These are phyloP conservation scores for Diacarnus erythraeanus DNA, from an alignment of 37 sponge, comb jelly and placozoan genomes.

Conservation along the genomic window DNA sequence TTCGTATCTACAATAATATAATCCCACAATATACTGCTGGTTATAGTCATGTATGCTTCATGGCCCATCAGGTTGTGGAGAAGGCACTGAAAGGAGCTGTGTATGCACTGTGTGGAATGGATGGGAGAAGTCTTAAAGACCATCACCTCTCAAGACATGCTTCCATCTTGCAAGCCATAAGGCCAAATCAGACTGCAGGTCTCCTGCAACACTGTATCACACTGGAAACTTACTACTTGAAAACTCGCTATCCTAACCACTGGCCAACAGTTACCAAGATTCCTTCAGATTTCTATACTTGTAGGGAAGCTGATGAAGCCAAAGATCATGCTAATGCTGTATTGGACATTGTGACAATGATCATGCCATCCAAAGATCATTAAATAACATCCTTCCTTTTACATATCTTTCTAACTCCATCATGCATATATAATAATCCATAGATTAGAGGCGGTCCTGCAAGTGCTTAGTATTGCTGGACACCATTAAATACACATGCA, in stretches of 20 bases:
- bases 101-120: conserved; percentile 46
- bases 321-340: conserved; percentile 29
- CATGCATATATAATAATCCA: too few relatives aligned
- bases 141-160: conserved; percentile 36
- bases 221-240: conserved; percentile 41
- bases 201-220: not conserved
- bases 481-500: too few relatives aligned
- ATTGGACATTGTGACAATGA: conserved; percentile 2
- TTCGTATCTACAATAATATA: not conserved
- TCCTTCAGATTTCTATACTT: conserved; percentile 19
- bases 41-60: conserved; percentile 52
- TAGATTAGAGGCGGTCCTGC: too few relatives aligned
- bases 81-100: conserved; percentile 72
- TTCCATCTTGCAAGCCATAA: conserved; percentile 7
- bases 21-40: not conserved
- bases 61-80: conserved; percentile 71
- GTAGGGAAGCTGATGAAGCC: conserved; percentile 21
- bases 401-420: too few relatives aligned
- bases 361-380: too few relatives aligned
- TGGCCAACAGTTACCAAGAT: not conserved
- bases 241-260: conserved; percentile 50
- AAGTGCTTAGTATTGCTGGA: too few relatives aligned
- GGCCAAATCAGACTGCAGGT: not conserved
- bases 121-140: conserved; percentile 7
- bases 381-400: too few relatives aligned